Conservation (phyloP, 2,888 invertebrate species). For the Tubulanus polymorphus region DNA sequence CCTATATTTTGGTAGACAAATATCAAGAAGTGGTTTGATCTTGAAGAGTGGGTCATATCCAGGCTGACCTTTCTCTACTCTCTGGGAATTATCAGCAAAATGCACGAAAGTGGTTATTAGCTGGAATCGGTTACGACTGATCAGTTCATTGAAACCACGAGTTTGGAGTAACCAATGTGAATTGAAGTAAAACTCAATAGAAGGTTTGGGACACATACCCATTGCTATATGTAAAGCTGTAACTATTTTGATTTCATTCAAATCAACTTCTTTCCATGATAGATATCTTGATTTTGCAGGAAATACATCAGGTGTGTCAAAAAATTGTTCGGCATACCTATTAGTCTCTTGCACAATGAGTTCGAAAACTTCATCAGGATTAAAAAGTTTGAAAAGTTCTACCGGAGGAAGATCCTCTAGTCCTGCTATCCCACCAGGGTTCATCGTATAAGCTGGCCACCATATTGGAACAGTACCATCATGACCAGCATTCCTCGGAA, state of each 20-base stretch:
- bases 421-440: too few species aligned
- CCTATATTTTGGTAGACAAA: slow-evolving; percentile 9
- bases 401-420: too few species aligned
- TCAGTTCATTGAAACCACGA: not conserved
- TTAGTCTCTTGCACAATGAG: too few species aligned
- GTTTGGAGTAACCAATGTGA: not conserved
- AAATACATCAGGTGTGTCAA: not conserved
- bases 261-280: not conserved
- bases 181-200: not conserved
- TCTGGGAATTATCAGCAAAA: too few species aligned
- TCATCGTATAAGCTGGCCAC: too few species aligned
- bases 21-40: slow-evolving; percentile 15
- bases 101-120: slow-evolving; percentile 23
- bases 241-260: not conserved
- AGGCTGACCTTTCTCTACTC: too few species aligned
- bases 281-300: not conserved
- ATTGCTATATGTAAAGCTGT: not conserved
- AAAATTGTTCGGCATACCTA: not conserved
- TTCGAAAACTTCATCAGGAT: too few species aligned
- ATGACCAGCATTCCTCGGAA: too few species aligned
- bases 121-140: not conserved
- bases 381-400: too few species aligned
- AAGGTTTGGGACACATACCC: not conserved
- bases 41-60: not conserved
- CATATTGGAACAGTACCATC: too few species aligned